Evolutionary conservation across 2,888 invertebrate genomes (phyloP).

Genomic region (Agonum fuliginosum): DNA sequence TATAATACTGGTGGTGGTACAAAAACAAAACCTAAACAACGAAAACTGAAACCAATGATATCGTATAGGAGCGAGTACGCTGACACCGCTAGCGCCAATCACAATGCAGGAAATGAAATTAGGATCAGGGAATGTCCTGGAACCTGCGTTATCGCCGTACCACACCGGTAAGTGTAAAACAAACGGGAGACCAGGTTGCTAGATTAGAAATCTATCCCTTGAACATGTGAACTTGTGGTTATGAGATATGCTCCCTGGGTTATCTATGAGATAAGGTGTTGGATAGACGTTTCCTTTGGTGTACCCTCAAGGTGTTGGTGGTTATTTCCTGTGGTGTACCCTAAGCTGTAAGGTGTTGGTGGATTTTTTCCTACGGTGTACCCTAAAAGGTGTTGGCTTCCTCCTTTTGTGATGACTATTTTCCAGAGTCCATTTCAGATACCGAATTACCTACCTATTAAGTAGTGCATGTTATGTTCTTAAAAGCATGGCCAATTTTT

Average conservation of each 20-base stretch:
- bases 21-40: constrained; percentile 49
- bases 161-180: constrained; percentile 78
- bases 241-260: no score
- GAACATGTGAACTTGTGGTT: not conserved
- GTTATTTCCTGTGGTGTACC: not conserved
- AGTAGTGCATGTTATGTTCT: not conserved
- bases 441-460: no score
- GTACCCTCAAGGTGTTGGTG: no score
- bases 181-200: no score
- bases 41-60: not conserved
- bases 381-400: not conserved
- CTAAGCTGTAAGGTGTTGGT: not conserved
- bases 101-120: constrained; percentile 86
- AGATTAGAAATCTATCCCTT: no score
- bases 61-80: constrained; percentile 76
- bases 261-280: not conserved
- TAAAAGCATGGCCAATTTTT: not conserved
- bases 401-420: not conserved
- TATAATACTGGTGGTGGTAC: constrained; percentile 30
- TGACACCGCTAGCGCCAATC: constrained; percentile 84
- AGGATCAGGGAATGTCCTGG: constrained; percentile 77
- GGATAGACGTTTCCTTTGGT: not conserved
- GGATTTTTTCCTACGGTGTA: not conserved
- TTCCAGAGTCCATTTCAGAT: not conserved
- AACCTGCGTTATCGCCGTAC: constrained; percentile 81